These are phyloP conservation scores for Sarotherodon lohbergeri DNA, from an alignment of 2,113 vertebrate genomes.

Conservation along the genomic window DNA sequence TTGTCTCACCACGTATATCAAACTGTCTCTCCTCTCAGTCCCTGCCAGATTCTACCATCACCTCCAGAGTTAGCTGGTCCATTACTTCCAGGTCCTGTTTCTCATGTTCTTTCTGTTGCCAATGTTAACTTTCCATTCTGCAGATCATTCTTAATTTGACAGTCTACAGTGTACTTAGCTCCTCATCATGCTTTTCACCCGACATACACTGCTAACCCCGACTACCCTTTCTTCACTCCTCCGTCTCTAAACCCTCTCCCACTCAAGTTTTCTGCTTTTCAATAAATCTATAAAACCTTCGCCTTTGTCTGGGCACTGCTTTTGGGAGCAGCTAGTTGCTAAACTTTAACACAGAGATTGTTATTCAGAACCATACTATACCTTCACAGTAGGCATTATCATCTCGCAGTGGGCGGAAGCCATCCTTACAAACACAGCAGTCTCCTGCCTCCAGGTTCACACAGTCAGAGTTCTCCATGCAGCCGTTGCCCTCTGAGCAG, in stretches of 20 bases:
- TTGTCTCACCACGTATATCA: neutral
- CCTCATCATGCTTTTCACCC: neutral
- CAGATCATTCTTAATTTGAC: neutral
- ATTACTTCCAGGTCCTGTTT: neutral
- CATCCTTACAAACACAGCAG: constrained; percentile 88
- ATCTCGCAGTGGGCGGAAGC: constrained; percentile 88
- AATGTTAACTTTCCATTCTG: neutral
- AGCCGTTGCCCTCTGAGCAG: constrained; percentile 85
- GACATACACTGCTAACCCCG: neutral
- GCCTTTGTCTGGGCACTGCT: neutral
- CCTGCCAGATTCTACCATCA: neutral
- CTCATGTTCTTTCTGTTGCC: neutral
- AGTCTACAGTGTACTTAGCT: neutral
- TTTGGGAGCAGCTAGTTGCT: neutral
- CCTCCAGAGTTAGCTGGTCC: neutral
- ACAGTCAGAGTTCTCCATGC: constrained; percentile 91
- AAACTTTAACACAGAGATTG: neutral
- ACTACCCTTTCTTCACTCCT: neutral
- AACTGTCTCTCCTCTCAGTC: neutral
- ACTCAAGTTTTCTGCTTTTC: neutral
- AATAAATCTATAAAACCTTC: neutral
- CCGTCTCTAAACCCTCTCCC: neutral
- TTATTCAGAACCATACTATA: constrained; percentile 49
- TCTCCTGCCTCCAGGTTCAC: constrained; percentile 88
- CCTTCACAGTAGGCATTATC: constrained; percentile 98